phyloP scores from a whole-genome alignment of 2,797 vertebrate species.

The Mus minutoides region DNA sequence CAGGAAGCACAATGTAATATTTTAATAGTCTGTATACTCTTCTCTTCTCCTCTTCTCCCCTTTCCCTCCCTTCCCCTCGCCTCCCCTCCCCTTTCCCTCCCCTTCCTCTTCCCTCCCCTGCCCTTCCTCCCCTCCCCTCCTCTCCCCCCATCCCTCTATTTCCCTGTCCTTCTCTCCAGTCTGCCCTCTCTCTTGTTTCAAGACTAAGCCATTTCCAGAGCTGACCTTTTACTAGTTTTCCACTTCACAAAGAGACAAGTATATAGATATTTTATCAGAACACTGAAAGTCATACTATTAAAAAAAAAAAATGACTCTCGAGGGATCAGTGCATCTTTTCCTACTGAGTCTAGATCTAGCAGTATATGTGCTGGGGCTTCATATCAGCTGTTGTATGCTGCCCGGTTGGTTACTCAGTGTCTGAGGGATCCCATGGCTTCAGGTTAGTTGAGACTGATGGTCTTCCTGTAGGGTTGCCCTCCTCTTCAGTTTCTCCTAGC shows the following conservation, averaged over 20 bases:
- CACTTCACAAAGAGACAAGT: background rate
- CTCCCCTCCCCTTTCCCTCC: rapidly evolving
- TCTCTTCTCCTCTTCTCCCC: background rate
- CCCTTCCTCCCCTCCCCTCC: background rate
- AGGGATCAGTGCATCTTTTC: too few species aligned
- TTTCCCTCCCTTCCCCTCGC: background rate
- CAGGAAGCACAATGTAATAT: background rate
- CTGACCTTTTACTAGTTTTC: background rate
- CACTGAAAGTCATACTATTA: background rate
- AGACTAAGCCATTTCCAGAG: background rate
- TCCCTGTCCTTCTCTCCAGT: too few species aligned
- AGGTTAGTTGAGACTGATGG: too few species aligned
- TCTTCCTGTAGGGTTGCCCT: too few species aligned
- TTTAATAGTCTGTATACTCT: background rate
- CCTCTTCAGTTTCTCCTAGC: too few species aligned
- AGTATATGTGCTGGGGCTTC: too few species aligned
- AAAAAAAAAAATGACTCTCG: background rate
- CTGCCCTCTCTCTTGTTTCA: background rate
- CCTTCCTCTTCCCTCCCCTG: background rate
- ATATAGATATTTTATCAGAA: conserved; percentile 1
- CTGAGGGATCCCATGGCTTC: too few species aligned
- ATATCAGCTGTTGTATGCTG: too few species aligned
- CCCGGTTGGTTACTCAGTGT: too few species aligned
- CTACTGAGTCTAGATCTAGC: too few species aligned
- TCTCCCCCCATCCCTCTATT: background rate